These are phyloP conservation scores for Mamestra brassicae DNA, from an alignment of 2,888 invertebrate genomes.

Conservation along the genomic window DNA sequence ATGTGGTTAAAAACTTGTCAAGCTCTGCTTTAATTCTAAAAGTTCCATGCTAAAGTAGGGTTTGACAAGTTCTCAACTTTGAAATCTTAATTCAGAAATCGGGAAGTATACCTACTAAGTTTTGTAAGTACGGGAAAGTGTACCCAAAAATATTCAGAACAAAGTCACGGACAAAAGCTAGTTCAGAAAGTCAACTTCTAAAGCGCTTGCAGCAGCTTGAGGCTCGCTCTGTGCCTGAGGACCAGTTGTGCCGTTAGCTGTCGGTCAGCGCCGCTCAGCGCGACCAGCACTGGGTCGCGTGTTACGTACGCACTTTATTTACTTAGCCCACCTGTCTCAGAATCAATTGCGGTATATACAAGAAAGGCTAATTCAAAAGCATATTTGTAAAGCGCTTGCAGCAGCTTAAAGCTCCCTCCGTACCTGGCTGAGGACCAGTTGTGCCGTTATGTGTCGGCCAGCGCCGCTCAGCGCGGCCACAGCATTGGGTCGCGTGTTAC, in stretches of 20 bases:
- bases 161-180: constrained; percentile 1
- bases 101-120: too few species aligned
- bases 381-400: constrained; percentile 37
- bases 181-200: not conserved
- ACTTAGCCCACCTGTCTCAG: not conserved
- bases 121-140: too few species aligned
- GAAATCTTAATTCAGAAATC: too few species aligned
- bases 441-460: constrained; percentile 60
- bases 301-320: constrained; percentile 21
- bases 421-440: constrained; percentile 48
- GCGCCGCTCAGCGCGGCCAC: constrained; percentile 6
- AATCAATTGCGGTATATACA: not conserved
- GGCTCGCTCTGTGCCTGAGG: constrained; percentile 32
- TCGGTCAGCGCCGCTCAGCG: constrained; percentile 26
- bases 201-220: constrained; percentile 48
- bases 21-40: too few species aligned
- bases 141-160: not conserved
- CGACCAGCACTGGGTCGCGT: constrained; percentile 16
- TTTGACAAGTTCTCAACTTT: too few species aligned
- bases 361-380: constrained; percentile 10
- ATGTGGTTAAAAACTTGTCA: too few species aligned
- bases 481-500: constrained; percentile 15
- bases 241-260: constrained; percentile 64
- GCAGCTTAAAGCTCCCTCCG: constrained; percentile 37
- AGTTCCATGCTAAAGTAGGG: too few species aligned